A percentile compares a stretch with the other conserved stretches of the same genome.
Conservation (phyloP, 2,113 vertebrate species). For the Rana temporaria region DNA sequence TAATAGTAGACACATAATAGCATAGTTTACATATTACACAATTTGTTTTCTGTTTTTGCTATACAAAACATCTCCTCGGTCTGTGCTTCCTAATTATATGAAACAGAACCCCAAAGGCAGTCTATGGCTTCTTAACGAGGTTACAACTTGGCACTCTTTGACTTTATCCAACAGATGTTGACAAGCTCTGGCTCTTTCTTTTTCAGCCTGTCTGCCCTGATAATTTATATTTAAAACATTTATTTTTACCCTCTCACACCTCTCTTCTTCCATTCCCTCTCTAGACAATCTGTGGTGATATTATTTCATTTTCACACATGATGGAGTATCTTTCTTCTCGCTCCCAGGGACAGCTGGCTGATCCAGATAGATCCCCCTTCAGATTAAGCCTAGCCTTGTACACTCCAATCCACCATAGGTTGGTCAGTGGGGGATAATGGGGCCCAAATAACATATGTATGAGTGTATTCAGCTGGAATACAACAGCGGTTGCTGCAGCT, state of each 20-base stretch:
- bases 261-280: slow-evolving; percentile 25
- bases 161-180: slow-evolving; percentile 54
- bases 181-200: slow-evolving; percentile 39
- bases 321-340: slow-evolving; percentile 36
- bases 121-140: slow-evolving; percentile 48
- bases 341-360: slow-evolving; percentile 51
- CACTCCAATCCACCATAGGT: slow-evolving; percentile 19
- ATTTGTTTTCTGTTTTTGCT: slow-evolving; percentile 39
- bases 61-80: slow-evolving; percentile 42
- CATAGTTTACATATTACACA: slow-evolving; percentile 5
- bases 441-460: slow-evolving; percentile 34
- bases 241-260: slow-evolving; percentile 17
- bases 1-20: slow-evolving; percentile 18
- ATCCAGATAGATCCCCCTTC: slow-evolving; percentile 42
- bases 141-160: slow-evolving; percentile 50
- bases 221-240: slow-evolving; percentile 51
- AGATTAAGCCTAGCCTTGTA: slow-evolving; percentile 43
- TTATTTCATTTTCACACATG: slow-evolving; percentile 53
- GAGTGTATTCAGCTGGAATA: slow-evolving; percentile 12
- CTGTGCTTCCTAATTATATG: slow-evolving; percentile 49
- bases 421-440: slow-evolving; percentile 42
- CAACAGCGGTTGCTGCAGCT: background rate
- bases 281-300: slow-evolving; percentile 46
- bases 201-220: slow-evolving; percentile 38
- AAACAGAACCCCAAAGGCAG: slow-evolving; percentile 41